Evolutionary conservation across 64 coral and sea anemone genomes (phyloP).

Genomic region (Astreopora myriophthalma): DNA sequence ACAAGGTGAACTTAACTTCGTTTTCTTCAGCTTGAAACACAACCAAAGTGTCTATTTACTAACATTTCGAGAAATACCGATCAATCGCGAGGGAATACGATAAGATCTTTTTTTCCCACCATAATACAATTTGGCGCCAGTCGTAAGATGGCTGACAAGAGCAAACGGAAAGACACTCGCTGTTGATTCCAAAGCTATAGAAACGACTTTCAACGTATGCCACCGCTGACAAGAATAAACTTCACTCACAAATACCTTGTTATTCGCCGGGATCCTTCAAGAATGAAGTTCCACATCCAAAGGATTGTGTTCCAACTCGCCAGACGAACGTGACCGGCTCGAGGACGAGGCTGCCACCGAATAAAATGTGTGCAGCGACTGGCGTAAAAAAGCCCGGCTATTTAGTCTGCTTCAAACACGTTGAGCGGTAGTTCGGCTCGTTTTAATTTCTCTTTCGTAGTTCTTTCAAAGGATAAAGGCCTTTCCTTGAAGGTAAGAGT

Average conservation of each 20-base stretch:
- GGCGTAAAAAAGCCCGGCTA: conserved; percentile 56
- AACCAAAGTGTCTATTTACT: background rate
- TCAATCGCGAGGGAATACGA: background rate
- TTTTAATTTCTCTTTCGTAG: conserved; percentile 9
- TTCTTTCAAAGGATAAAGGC: background rate
- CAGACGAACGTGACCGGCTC: conserved; percentile 59
- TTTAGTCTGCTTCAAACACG: conserved; percentile 47
- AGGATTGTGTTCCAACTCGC: conserved; percentile 36
- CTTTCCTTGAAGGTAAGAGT: conserved; percentile 6
- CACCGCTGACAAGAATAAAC: background rate
- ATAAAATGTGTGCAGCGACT: conserved; percentile 77
- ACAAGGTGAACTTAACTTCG: background rate
- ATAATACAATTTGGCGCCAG: conserved; percentile 70
- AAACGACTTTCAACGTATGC: background rate
- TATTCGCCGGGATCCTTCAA: conserved; percentile 7
- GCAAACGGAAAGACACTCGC: background rate
- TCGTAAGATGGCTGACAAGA: conserved; percentile 61
- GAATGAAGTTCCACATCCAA: background rate
- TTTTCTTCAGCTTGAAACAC: background rate
- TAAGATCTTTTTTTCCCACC: background rate
- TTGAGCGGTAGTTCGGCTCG: background rate
- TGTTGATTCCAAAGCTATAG: background rate
- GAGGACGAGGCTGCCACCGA: conserved; percentile 66
- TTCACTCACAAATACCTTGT: conserved; percentile 58
- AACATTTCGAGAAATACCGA: background rate